Conservation (phyloP, 2,797 vertebrate genomes). For the Crenuchus spilurus region DNA sequence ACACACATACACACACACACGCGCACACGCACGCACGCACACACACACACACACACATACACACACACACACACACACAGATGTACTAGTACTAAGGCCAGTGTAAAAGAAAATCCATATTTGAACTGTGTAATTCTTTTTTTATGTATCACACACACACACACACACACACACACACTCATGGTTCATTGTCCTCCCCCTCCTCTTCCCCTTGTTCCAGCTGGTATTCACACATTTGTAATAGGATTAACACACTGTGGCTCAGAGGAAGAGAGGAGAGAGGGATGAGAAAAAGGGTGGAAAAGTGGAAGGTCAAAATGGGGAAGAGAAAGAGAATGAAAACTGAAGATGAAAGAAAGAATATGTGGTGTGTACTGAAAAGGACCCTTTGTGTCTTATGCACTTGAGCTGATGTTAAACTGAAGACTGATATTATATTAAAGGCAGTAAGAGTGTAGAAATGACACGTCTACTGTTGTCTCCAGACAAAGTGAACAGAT, state of each 20-base stretch:
- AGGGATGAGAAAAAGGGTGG: slow-evolving; percentile 48
- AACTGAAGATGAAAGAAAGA: slow-evolving; percentile 54
- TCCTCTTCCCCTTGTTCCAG: slow-evolving; percentile 59
- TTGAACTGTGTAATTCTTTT: slow-evolving; percentile 39
- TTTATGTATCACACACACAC: slow-evolving; percentile 29
- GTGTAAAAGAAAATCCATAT: slow-evolving; percentile 16
- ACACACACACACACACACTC: slow-evolving; percentile 30
- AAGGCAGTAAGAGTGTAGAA: slow-evolving; percentile 4
- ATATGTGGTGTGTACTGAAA: too few relatives aligned
- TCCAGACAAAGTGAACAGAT: too few relatives aligned
- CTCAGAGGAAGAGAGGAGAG: slow-evolving; percentile 50
- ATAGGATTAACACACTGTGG: slow-evolving; percentile 75
- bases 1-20: slow-evolving; percentile 53
- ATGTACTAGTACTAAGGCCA: neutral
- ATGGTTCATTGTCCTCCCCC: slow-evolving; percentile 41
- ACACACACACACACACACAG: slow-evolving; percentile 51
- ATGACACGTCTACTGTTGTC: neutral
- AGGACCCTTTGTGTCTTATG: too few relatives aligned
- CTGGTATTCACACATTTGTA: slow-evolving; percentile 78
- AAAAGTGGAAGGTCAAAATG: slow-evolving; percentile 39
- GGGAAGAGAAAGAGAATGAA: slow-evolving; percentile 19
- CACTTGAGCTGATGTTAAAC: too few relatives aligned
- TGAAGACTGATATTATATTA: slow-evolving; percentile 44
- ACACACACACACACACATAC: slow-evolving; percentile 5
- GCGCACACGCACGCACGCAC: slow-evolving; percentile 51